A percentile compares a stretch with the other conserved stretches of the same genome.
Conservation (phyloP, 2,113 vertebrate genomes). For the Ceuthmochares aereus region DNA sequence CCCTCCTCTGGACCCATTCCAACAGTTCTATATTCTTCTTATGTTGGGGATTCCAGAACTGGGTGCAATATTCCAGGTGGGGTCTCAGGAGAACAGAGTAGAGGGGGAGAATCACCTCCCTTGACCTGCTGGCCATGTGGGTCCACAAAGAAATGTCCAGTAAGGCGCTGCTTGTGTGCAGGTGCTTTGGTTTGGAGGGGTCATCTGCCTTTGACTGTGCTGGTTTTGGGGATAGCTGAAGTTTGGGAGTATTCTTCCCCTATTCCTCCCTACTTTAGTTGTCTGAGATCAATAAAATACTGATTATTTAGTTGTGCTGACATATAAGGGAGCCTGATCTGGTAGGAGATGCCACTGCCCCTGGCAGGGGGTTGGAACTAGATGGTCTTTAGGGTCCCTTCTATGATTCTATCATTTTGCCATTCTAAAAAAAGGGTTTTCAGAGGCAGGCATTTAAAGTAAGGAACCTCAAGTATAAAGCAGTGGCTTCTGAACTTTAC, state of each 20-base stretch:
- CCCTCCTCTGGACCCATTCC: too few relatives aligned
- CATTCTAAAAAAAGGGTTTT: fast-evolving
- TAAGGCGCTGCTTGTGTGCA: background rate
- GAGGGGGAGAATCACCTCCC: too few relatives aligned
- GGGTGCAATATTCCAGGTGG: too few relatives aligned
- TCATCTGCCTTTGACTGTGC: fast-evolving
- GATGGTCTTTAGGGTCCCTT: too few relatives aligned
- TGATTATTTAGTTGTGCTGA: background rate
- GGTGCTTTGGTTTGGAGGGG: background rate
- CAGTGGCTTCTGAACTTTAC: background rate
- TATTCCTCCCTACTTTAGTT: fast-evolving
- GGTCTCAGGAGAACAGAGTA: too few relatives aligned
- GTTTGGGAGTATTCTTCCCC: background rate
- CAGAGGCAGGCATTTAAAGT: background rate
- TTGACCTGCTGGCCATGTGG: too few relatives aligned
- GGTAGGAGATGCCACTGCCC: too few relatives aligned
- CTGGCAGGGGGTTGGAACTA: too few relatives aligned
- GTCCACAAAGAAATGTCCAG: background rate
- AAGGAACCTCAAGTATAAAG: background rate
- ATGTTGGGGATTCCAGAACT: too few relatives aligned
- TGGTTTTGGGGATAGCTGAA: fast-evolving
- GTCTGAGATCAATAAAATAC: too few relatives aligned
- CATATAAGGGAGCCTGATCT: background rate
- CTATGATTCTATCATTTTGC: too few relatives aligned
- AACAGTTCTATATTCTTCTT: too few relatives aligned